A percentile compares a stretch with the other conserved stretches of the same genome.
These are phyloP conservation scores for Harpalus rufipes DNA, from an alignment of 2,888 invertebrate species.

Conservation along the genomic window DNA sequence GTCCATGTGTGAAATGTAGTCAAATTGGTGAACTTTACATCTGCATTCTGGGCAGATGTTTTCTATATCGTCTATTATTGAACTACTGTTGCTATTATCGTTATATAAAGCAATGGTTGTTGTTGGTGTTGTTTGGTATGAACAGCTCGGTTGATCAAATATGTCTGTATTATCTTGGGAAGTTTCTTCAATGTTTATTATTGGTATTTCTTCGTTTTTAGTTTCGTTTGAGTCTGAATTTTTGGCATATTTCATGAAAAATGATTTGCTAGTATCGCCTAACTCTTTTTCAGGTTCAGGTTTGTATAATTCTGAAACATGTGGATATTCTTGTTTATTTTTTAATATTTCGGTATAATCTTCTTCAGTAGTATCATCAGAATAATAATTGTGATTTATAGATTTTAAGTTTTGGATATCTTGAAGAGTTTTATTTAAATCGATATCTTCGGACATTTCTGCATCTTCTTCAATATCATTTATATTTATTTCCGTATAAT, in stretches of 20 bases:
- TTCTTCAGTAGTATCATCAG: slow-evolving; percentile 53
- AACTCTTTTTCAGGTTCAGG: neutral
- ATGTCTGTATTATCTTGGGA: neutral
- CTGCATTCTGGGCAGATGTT: slow-evolving; percentile 83
- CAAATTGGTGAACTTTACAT: slow-evolving; percentile 79
- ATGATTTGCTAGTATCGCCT: slow-evolving; percentile 74
- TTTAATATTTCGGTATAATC: slow-evolving; percentile 54
- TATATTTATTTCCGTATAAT: slow-evolving; percentile 48
- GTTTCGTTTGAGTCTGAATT: slow-evolving; percentile 52
- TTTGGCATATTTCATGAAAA: slow-evolving; percentile 77
- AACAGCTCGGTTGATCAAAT: slow-evolving; percentile 64
- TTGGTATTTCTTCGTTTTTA: slow-evolving; percentile 5
- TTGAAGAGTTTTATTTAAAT: slow-evolving; percentile 59
- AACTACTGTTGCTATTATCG: slow-evolving; percentile 49
- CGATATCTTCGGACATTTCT: neutral
- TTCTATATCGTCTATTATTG: slow-evolving; percentile 36
- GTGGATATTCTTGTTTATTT: slow-evolving; percentile 58
- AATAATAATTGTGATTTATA: slow-evolving; percentile 18
- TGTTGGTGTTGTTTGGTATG: slow-evolving; percentile 72
- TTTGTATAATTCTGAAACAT: slow-evolving; percentile 8
- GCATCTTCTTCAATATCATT: slow-evolving; percentile 60
- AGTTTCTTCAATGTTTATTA: slow-evolving; percentile 47
- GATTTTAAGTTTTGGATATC: slow-evolving; percentile 50
- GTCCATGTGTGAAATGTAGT: slow-evolving; percentile 86
- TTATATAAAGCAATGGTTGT: slow-evolving; percentile 6